phyloP scores from a whole-genome alignment of 2,797 vertebrate genomes.

The Rhinophrynus dorsalis region DNA sequence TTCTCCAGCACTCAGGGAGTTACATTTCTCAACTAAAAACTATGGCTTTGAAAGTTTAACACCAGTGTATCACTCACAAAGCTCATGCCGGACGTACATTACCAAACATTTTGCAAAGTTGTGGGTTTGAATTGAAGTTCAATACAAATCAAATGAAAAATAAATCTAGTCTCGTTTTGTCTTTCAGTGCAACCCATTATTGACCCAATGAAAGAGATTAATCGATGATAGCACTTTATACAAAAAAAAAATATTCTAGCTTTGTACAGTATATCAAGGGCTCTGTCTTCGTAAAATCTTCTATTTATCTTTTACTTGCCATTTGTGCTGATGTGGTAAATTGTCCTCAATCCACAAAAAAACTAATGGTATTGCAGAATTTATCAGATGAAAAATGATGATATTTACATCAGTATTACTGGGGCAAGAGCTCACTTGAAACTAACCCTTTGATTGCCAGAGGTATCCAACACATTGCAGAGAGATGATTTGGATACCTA shows the following conservation, averaged over 20 bases:
- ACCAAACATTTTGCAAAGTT: slow-evolving; percentile 53
- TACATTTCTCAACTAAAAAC: slow-evolving; percentile 39
- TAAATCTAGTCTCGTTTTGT: slow-evolving; percentile 47
- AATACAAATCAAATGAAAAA: slow-evolving; percentile 53
- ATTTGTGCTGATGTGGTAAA: not conserved
- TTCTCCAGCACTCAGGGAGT: too few species aligned
- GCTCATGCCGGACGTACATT: slow-evolving; percentile 36
- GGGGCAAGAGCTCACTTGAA: too few species aligned
- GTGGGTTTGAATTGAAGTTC: slow-evolving; percentile 51
- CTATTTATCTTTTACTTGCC: not conserved
- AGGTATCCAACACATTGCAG: too few species aligned
- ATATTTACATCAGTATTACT: too few species aligned
- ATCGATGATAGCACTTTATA: slow-evolving; percentile 22
- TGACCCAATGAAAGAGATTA: slow-evolving; percentile 29
- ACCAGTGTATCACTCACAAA: slow-evolving; percentile 51
- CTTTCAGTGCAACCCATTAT: slow-evolving; percentile 24
- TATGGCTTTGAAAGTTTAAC: slow-evolving; percentile 45
- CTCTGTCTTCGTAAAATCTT: not conserved
- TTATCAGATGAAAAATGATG: too few species aligned
- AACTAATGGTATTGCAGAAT: too few species aligned
- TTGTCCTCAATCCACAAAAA: not conserved
- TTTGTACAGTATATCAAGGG: not conserved
- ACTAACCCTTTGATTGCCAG: too few species aligned
- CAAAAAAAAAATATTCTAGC: not conserved
- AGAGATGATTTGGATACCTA: too few species aligned